Evolutionary conservation across 1,140 invertebrate species (phyloP).

Genomic region (Nephotettix cincticeps): DNA sequence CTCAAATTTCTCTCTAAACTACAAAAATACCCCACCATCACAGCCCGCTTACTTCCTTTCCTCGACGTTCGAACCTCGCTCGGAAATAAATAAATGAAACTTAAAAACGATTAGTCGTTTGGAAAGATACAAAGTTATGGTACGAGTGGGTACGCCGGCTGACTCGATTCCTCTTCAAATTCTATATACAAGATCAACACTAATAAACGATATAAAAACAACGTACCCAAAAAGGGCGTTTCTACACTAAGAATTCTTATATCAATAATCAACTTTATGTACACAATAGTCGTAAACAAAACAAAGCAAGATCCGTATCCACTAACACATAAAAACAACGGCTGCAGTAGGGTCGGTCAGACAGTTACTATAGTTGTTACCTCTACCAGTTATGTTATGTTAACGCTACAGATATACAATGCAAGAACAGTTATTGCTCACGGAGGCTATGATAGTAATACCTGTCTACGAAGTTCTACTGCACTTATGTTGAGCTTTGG

Average conservation of each 20-base stretch:
- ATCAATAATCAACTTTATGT: conserved; percentile 26
- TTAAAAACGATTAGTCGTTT: background rate
- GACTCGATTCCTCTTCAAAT: background rate
- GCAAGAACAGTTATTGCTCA: too few species aligned
- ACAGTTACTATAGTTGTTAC: background rate
- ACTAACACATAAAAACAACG: conserved; percentile 25
- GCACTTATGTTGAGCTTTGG: too few species aligned
- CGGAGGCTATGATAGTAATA: too few species aligned
- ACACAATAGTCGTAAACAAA: conserved; percentile 24
- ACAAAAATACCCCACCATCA: conserved; percentile 18
- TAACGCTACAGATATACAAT: too few species aligned
- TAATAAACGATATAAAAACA: conserved; percentile 27
- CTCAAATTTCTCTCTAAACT: conserved; percentile 8
- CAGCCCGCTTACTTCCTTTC: conserved; percentile 9
- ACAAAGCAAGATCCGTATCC: conserved; percentile 14
- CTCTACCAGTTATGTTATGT: background rate
- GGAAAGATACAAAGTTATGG: background rate
- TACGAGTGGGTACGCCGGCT: background rate
- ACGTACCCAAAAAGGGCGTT: conserved; percentile 14
- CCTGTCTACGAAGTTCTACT: too few species aligned
- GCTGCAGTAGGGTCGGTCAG: background rate
- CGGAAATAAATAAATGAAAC: background rate
- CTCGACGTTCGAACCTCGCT: background rate
- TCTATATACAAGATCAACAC: conserved; percentile 22
- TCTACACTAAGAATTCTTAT: conserved; percentile 22